Base-by-base conservation (phyloP, 2,888 invertebrate genomes). In the Temnothorax ravouxi region DNA sequence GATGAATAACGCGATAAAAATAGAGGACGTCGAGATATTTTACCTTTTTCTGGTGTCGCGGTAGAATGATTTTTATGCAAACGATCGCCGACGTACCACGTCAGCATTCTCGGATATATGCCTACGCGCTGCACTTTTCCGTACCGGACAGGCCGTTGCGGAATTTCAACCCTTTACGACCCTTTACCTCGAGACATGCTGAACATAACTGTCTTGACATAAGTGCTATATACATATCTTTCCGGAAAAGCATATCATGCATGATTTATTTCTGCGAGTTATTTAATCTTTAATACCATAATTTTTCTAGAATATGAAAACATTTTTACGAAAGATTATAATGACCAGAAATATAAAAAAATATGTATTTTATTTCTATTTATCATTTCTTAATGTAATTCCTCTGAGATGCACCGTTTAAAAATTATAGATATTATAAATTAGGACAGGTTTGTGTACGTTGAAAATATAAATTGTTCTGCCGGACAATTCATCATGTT, bases 1-100 rank as follows among this genome's bases (percentile, higher is more conserved):
- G 89, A 87, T 84, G 87, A 86, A 86, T 47, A 82, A 79, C 71
- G 50, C 82, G 89, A 88, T 88, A 89, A 89, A 89, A 89, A 90
- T 86, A 87, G 85, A 85, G 69, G 64, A 61, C 74, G 79, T 74
- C 50, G 67, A 67, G 80, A 80, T 77, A 64, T 76, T 44, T 67
- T 66, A 86, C 71, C 85, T 87, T 80, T 86, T 87, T 66, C 62
- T 47, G 67, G 52, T 81, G 75, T 50, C 52, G 74, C 50, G 21
- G 59, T 38, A 50, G 81, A 84, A 64, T 80, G 85, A 85, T 83
- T 90, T 89, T 86, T 82, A 90, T 87, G 90, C 88, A 90, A 89
- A 90, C 90, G 88, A 89, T 87, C 86, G 79, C 47, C 66, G 77
- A 50, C 47, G 61, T 52, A 86, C 85, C 79, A 54, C 83, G 89